Conservation (phyloP, 2,888 invertebrate species). For the Rhaphigaster nebulosa region DNA sequence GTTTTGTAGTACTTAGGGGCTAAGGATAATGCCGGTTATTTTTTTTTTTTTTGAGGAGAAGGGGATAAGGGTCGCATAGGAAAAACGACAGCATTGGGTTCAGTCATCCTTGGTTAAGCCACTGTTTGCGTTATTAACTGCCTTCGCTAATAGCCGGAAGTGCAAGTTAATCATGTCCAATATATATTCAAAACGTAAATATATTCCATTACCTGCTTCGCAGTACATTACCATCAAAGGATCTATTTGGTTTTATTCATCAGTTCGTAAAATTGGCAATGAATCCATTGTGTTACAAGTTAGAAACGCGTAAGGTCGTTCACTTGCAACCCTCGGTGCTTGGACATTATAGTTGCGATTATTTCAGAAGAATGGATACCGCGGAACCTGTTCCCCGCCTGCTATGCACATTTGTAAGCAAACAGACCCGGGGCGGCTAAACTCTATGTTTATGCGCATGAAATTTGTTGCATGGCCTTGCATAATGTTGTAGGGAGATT, state of each 20-base stretch:
- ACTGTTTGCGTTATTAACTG: no score
- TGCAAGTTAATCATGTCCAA: no score
- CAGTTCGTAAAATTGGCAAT: neutral
- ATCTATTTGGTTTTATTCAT: neutral
- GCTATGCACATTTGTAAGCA: conserved; percentile 11
- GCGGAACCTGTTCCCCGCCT: conserved; percentile 10
- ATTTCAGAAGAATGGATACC: conserved; percentile 7
- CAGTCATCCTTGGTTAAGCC: no score
- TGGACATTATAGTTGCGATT: neutral
- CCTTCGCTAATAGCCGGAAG: neutral
- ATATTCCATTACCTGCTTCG: neutral
- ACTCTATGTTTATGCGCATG: neutral
- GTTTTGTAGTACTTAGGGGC: no score
- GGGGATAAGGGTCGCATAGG: no score
- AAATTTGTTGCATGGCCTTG: conserved; percentile 28
- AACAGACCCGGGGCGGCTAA: neutral
- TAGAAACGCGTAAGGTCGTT: neutral
- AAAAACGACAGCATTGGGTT: no score
- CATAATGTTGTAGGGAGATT: conserved; percentile 14
- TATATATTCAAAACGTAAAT: neutral
- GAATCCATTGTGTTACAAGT: neutral
- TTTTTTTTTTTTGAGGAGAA: no score
- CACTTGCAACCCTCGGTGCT: neutral
- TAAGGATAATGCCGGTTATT: no score
- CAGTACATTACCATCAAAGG: neutral